Evolutionary conservation across 2,797 vertebrate genomes (phyloP).

Genomic region (Tinamus major): DNA sequence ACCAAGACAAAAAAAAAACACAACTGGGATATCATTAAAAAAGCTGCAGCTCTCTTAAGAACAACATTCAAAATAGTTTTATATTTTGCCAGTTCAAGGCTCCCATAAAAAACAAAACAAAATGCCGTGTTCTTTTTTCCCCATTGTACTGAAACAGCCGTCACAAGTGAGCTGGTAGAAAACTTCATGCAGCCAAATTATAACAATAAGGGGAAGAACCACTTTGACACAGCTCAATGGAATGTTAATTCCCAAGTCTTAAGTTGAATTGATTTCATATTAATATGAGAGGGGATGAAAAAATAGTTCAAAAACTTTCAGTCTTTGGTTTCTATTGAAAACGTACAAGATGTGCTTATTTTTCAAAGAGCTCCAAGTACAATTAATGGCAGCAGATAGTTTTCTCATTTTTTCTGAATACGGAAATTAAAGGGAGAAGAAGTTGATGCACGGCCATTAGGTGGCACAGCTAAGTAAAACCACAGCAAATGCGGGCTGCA

Average conservation of each 20-base stretch:
- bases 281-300: background rate
- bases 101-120: background rate
- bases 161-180: background rate
- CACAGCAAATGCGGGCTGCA: background rate
- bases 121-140: background rate
- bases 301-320: background rate
- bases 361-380: background rate
- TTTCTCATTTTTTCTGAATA: background rate
- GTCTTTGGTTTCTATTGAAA: slow-evolving; percentile 5
- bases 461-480: background rate
- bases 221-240: background rate
- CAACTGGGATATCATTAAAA: background rate
- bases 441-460: background rate
- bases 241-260: background rate
- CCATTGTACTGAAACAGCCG: background rate
- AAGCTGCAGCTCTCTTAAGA: background rate
- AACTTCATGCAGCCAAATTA: background rate
- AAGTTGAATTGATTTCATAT: background rate
- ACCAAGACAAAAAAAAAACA: background rate
- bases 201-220: background rate
- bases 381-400: background rate
- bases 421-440: background rate
- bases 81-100: background rate
- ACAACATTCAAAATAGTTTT: background rate
- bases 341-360: background rate